Evolutionary conservation across 1,140 invertebrate genomes (phyloP).

Genomic region (Ctenoplectra terminalis): DNA sequence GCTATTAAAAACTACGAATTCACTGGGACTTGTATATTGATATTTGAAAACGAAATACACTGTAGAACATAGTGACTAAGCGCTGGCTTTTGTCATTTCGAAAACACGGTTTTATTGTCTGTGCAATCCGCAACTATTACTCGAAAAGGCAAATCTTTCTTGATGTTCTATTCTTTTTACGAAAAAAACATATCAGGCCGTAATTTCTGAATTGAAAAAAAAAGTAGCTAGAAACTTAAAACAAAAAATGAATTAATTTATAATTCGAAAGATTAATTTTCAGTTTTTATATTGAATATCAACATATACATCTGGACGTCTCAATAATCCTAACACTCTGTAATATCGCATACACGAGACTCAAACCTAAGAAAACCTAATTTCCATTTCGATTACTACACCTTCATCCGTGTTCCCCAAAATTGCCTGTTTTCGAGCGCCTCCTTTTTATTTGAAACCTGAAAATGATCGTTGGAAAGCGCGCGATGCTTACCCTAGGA

Average conservation of each 20-base stretch:
- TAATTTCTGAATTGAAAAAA: too few relatives aligned
- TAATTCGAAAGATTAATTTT: too few relatives aligned
- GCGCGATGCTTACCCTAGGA: neutral
- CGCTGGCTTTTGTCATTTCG: neutral
- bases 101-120: neutral
- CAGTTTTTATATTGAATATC: too few relatives aligned
- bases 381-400: neutral
- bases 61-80: too few relatives aligned
- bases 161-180: neutral
- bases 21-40: too few relatives aligned
- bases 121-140: neutral
- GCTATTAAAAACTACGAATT: neutral
- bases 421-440: neutral
- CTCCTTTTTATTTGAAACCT: neutral
- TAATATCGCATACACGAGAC: neutral
- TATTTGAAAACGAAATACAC: neutral
- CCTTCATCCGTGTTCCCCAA: neutral
- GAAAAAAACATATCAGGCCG: neutral
- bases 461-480: conserved; percentile 1
- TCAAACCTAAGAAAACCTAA: neutral
- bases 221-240: too few relatives aligned
- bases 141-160: neutral
- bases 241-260: too few relatives aligned
- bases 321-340: too few relatives aligned
- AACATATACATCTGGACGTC: too few relatives aligned